These are phyloP conservation scores for Falcaria lacertinaria DNA, from an alignment of 2,888 invertebrate genomes.

Conservation along the genomic window DNA sequence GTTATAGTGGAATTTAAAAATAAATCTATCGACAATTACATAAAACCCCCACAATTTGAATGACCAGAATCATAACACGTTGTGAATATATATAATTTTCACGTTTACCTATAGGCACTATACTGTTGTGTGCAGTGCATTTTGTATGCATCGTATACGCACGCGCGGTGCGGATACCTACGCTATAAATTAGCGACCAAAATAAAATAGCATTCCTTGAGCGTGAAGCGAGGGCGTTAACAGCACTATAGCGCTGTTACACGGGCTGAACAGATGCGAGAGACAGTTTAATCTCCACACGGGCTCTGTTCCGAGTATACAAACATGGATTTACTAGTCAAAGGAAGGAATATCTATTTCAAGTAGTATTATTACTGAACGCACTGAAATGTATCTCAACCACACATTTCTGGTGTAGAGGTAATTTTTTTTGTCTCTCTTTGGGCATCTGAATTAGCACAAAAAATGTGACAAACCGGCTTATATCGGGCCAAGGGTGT, in stretches of 20 bases:
- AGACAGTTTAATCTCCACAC: slow-evolving; percentile 16
- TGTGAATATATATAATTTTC: slow-evolving; percentile 27
- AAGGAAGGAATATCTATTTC: neutral
- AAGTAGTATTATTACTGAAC: neutral
- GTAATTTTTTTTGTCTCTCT: slow-evolving; percentile 53
- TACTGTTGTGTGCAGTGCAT: slow-evolving; percentile 16
- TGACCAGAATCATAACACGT: slow-evolving; percentile 13
- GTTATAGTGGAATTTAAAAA: neutral
- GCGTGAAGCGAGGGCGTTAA: slow-evolving; percentile 42
- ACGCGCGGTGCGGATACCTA: slow-evolving; percentile 27
- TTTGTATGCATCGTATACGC: slow-evolving; percentile 18
- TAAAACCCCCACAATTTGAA: neutral
- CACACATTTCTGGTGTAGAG: slow-evolving; percentile 6
- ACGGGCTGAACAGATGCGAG: slow-evolving; percentile 19
- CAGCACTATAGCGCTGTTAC: slow-evolving; percentile 20
- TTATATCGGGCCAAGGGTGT: slow-evolving; percentile 55
- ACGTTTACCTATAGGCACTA: slow-evolving; percentile 19
- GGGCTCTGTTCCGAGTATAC: neutral
- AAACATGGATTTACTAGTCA: neutral
- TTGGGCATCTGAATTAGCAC: slow-evolving; percentile 51
- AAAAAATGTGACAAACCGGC: slow-evolving; percentile 58
- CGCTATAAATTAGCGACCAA: slow-evolving; percentile 60
- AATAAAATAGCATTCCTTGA: slow-evolving; percentile 52
- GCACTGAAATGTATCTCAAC: neutral
- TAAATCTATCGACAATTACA: slow-evolving; percentile 15